Evolutionary conservation across 1,140 invertebrate genomes (phyloP).

Genomic region (Aphaenogaster floridana): DNA sequence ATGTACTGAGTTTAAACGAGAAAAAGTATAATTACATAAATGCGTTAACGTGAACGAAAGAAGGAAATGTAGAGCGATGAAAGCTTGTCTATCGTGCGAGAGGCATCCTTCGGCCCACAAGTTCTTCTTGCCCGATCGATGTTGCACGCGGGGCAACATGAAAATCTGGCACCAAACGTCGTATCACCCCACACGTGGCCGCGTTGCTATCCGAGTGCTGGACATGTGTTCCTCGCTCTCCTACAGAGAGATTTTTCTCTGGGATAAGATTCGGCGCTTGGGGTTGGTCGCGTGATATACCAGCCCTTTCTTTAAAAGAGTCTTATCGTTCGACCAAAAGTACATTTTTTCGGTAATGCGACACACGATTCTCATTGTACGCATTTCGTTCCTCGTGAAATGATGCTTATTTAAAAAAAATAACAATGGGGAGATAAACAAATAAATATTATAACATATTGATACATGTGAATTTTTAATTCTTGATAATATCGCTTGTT

Average conservation of each 20-base stretch:
- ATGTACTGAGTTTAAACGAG: background rate
- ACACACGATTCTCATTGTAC: background rate
- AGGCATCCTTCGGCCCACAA: background rate
- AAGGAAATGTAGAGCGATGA: background rate
- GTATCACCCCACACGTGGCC: constrained; percentile 82
- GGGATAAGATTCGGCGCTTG: constrained; percentile 76
- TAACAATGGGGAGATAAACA: background rate
- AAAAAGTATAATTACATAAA: background rate
- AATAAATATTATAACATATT: background rate
- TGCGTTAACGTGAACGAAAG: background rate
- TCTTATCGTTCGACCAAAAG: constrained; percentile 25
- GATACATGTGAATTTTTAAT: background rate
- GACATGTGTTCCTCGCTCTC: constrained; percentile 85
- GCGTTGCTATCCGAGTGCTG: constrained; percentile 74
- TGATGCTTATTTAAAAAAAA: background rate
- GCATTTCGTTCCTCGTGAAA: background rate
- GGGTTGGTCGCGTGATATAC: constrained; percentile 49
- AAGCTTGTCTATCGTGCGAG: background rate
- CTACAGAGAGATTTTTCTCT: constrained; percentile 83
- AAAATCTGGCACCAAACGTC: constrained; percentile 58
- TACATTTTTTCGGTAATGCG: background rate
- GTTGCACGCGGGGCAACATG: constrained; percentile 19
- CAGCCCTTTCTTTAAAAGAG: background rate
- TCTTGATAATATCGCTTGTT: background rate
- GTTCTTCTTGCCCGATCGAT: constrained; percentile 24